phyloP scores from a whole-genome alignment of 2,797 vertebrate species.

The Prunella strophiata region DNA sequence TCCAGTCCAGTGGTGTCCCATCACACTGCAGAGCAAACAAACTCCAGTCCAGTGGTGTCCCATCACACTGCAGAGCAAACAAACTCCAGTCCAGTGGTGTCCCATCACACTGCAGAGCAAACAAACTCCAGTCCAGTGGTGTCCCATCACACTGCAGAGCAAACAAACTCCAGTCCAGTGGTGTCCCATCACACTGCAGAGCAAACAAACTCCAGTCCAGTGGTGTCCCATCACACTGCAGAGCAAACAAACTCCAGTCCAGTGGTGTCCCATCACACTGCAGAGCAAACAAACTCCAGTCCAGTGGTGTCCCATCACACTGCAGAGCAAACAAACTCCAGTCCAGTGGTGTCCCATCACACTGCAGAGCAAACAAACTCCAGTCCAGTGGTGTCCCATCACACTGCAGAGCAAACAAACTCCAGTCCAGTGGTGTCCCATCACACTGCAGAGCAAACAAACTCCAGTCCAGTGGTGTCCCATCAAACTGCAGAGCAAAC shows the following conservation, averaged over 20 bases:
- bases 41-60: background rate
- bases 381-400: background rate
- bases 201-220: background rate
- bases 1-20: background rate
- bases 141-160: background rate
- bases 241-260: background rate
- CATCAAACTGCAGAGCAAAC: background rate
- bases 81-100: background rate
- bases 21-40: background rate
- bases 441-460: background rate
- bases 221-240: background rate
- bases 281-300: background rate
- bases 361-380: background rate
- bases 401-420: background rate
- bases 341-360: background rate
- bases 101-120: background rate
- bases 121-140: background rate
- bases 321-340: background rate
- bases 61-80: background rate
- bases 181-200: background rate
- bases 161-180: background rate
- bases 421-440: background rate
- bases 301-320: background rate
- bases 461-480: background rate
- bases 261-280: background rate